A percentile compares a stretch with the other conserved stretches of the same genome.
Conservation (phyloP, 2,797 vertebrate genomes). For the Spinus pinus region DNA sequence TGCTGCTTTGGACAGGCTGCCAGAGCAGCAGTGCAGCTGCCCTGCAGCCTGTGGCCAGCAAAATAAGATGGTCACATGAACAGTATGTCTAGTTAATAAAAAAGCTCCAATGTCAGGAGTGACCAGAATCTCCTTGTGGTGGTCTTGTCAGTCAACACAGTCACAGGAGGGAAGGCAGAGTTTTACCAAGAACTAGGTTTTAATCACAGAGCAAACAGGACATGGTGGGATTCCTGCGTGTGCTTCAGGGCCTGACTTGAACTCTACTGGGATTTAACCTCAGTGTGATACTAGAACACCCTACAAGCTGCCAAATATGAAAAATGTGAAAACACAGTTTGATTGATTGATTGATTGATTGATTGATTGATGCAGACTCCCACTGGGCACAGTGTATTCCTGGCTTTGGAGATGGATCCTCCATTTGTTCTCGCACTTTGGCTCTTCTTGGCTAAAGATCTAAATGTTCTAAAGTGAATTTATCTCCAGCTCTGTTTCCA, state of each 20-base stretch:
- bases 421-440: neutral
- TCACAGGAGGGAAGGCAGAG: neutral
- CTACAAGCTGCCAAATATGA: neutral
- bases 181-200: neutral
- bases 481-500: neutral
- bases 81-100: neutral
- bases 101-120: neutral
- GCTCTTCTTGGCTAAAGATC: neutral
- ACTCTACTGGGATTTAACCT: neutral
- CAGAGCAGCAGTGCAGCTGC: neutral
- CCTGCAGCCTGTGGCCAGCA: neutral
- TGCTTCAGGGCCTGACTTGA: neutral
- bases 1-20: neutral
- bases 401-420: neutral
- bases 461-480: neutral
- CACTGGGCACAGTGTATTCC: accelerated
- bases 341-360: too few species aligned
- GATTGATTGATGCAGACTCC: neutral
- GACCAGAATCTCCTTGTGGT: neutral
- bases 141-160: neutral
- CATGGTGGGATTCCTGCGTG: neutral
- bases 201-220: neutral
- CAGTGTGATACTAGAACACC: neutral
- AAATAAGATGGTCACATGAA: neutral
- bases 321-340: neutral